Evolutionary conservation across 1,140 invertebrate species (phyloP), one percentile per base, ranked within the genome.

Genomic region (Cyclargus thomasi): DNA sequence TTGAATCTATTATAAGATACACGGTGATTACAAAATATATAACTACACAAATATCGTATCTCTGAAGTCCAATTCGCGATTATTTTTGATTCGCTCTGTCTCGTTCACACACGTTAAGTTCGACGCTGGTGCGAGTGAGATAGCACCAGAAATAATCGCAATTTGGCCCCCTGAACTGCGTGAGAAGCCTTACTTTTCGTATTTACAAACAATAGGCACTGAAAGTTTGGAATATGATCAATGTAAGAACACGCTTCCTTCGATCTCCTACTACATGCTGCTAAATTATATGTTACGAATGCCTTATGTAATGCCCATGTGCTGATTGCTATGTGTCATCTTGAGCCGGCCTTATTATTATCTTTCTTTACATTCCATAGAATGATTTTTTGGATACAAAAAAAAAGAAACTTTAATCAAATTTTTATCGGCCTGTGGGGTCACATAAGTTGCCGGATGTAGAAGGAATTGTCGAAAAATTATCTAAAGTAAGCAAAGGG

Each of bases 161-260:
- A 47, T 14, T 47, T 47, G 39, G 39, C 39, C 39, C 39, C 39
- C 39, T 47, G 39, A 16, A 47, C 39, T 47, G 39, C 39, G 39
- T 16, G 39, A 47, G 62, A 72, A 72, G 70, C 70, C 75, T 73
- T 77, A 79, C 69, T 68, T 71, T 74, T 75, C 68, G 75, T 78
- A 78, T 81, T 75, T 82, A 82, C 77, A 83, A 82, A 82, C 69
- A 80, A 83, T 80, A 86, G 82, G 79, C 81, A 85, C 82, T 82
- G 77, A 79, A 79, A 79, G 69, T 79, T 59, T 59, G 64, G 78
- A 75, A 78, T 79, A 73, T 78, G 73, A 74, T 72, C 36, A 64
- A 69, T 70, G 65, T 63, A 59, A 29, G 29, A 29, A 59, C 18
- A 59, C 53, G 53, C 11, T 55, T 29, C 23, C 53, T 20, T 8